Base-by-base conservation (phyloP, 2,113 vertebrate genomes). In the Plecotus auritus region DNA sequence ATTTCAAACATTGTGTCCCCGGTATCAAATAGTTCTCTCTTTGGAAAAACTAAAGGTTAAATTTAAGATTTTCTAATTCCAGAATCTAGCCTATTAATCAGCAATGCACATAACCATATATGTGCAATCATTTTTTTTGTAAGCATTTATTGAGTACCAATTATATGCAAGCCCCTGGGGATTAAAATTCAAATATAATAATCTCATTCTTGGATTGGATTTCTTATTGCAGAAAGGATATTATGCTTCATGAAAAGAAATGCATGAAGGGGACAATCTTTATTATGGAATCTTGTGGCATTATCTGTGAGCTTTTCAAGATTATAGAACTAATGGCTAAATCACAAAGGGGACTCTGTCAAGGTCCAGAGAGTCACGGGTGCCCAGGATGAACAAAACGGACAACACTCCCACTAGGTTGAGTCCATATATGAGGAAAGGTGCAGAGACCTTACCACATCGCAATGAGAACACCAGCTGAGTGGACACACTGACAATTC, bases 371-470 rank as follows among this genome's bases (percentile, higher is more conserved):
- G 42, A 72, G 32, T 4, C 40, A 7, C 0, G 0, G 11, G 2
- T 30, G 2, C 32, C 5, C 32, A 69, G 9, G n/a, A 49, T 12
- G 14, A 40, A 35, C 32, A 49, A 90, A 18, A 40, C 54, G 14
- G n/a, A 22, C 1, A 10, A 9, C 1, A 2, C 4, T 9, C 2
- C 32, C 40, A 32, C 23, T 12, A 2, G 11, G 22, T 2, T 18
- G 2, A 73, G 2, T 32, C 5, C 7, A 45, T 2, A 1, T 28
- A 37, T 7, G 7, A 64, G 7, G 37, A 40, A 12, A 14, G 2
- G 0, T 11, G 0, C 16, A 18, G 1, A 11, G 45, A 37, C 4
- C 8, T 9, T 5, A 30, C 47, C 0, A 7, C 28, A 4, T 4
- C 1, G 0, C 1, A 54, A 0, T 1, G 17, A 82, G 12, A 37